Evolutionary conservation across 2,113 vertebrate species (phyloP), one percentile per base, ranked within the genome.

Genomic region (Cololabis saira): DNA sequence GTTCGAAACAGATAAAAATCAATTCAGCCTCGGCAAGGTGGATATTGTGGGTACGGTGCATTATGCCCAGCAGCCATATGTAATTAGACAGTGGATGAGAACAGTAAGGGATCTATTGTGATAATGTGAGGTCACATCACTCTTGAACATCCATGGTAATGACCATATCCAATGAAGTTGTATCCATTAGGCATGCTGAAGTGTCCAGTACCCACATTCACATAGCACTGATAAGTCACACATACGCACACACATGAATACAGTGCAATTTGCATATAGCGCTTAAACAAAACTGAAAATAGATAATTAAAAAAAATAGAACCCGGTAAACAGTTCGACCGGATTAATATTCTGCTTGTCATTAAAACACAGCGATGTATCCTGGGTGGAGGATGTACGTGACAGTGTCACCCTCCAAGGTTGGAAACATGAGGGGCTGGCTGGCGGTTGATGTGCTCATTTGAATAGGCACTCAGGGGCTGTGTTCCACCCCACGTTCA

Each of bases 41-140:
- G 60, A 81, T 67, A 58, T 47, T 82, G 72, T 60, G 70, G 43
- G 41, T 63, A 51, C 63, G 50, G 60, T 68, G 52, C 74, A 76
- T 71, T 40, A 64, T 75, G 53, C 72, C 56, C 74, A 68, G 58
- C 81, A 54, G 67, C 65, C 81, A 63, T 83, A 30, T 65, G 50
- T 87, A 87, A 86, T 89, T 87, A 90, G 78, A 80, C 73, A 63
- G 78, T 51, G 76, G 73, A 77, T 83, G 87, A 83, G 75, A 87
- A 82, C 74, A 84, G 85, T 60, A 62, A 74, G 63, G 79, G 53
- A 87, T 88, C 77, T 81, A 81, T 86, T 88, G 86, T 90, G 76
- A 86, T 91, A 88, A 91, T 90, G 81, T 82, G 89, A 88, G 87
- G 89, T 89, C 88, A 90, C 78, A 71, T 82, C 48, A 78, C 87